Evolutionary conservation across 2,113 vertebrate genomes (phyloP).

Genomic region (Alexandromys fortis): DNA sequence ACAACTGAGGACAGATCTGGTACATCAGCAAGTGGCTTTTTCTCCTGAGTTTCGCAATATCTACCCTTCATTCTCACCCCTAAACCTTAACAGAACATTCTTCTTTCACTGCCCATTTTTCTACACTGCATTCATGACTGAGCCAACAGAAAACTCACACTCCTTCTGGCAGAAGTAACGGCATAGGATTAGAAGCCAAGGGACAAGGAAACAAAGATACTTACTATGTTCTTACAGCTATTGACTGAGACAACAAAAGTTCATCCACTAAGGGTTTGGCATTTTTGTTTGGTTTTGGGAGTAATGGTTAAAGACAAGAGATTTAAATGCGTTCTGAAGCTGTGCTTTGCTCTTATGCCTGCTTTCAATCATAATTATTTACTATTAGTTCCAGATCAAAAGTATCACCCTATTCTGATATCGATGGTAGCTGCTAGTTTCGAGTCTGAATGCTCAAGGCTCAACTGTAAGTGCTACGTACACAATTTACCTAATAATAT

Average conservation of each 20-base stretch:
- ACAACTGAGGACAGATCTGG: neutral
- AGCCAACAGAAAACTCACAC: neutral
- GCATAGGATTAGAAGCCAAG: neutral
- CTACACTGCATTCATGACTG: neutral
- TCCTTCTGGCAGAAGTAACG: neutral
- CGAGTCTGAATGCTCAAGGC: neutral
- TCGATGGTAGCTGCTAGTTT: neutral
- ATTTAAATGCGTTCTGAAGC: neutral
- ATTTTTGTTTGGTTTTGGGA: conserved; percentile 19
- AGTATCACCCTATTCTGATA: neutral
- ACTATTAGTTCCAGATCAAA: neutral
- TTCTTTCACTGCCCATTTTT: neutral
- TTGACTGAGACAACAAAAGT: neutral
- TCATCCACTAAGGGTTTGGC: neutral
- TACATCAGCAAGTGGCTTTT: neutral
- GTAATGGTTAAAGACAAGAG: neutral
- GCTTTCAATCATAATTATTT: neutral
- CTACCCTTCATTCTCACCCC: neutral
- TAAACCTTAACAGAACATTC: neutral
- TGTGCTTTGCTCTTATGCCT: neutral
- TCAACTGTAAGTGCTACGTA: neutral
- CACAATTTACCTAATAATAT: neutral
- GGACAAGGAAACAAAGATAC: neutral
- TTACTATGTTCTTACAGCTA: neutral
- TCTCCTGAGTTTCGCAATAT: neutral